phyloP scores from a whole-genome alignment of 2,888 invertebrate species.

The Philereme vetulata region DNA sequence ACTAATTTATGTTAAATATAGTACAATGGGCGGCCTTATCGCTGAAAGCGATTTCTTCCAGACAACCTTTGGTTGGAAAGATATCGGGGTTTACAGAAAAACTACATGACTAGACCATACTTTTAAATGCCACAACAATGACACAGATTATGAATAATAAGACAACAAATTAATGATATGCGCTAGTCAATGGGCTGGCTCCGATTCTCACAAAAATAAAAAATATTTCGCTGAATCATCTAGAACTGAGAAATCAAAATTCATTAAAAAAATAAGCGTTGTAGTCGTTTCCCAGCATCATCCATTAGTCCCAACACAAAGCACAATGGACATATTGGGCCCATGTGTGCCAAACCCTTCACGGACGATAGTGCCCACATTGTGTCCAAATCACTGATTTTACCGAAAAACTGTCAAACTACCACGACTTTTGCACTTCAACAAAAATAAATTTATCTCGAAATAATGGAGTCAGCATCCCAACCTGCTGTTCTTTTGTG shows the following conservation, averaged over 20 bases:
- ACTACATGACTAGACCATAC: too few relatives aligned
- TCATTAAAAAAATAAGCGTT: conserved; percentile 41
- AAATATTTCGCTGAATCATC: conserved; percentile 36
- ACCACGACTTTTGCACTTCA: conserved; percentile 81
- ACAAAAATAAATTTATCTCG: conserved; percentile 78
- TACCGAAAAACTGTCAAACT: conserved; percentile 68
- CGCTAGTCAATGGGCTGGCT: conserved; percentile 3
- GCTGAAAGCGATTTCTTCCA: too few relatives aligned
- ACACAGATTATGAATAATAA: too few relatives aligned
- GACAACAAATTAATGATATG: neutral
- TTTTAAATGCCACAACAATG: too few relatives aligned
- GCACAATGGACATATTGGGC: conserved; percentile 74
- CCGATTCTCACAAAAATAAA: conserved; percentile 17
- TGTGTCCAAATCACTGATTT: conserved; percentile 65
- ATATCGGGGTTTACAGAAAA: too few relatives aligned
- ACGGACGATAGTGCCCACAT: conserved; percentile 64
- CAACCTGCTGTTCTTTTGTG: conserved; percentile 71
- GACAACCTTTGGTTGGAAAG: too few relatives aligned
- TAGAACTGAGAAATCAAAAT: conserved; percentile 36
- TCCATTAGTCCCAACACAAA: conserved; percentile 64
- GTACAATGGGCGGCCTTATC: too few relatives aligned
- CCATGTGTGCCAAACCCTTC: conserved; percentile 77
- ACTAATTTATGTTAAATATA: too few relatives aligned
- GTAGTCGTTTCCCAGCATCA: conserved; percentile 58
- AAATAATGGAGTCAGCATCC: conserved; percentile 63